A percentile compares a stretch with the other conserved stretches of the same genome.
Conservation (phyloP, 2,113 vertebrate species). For the Centropus bengalensis region DNA sequence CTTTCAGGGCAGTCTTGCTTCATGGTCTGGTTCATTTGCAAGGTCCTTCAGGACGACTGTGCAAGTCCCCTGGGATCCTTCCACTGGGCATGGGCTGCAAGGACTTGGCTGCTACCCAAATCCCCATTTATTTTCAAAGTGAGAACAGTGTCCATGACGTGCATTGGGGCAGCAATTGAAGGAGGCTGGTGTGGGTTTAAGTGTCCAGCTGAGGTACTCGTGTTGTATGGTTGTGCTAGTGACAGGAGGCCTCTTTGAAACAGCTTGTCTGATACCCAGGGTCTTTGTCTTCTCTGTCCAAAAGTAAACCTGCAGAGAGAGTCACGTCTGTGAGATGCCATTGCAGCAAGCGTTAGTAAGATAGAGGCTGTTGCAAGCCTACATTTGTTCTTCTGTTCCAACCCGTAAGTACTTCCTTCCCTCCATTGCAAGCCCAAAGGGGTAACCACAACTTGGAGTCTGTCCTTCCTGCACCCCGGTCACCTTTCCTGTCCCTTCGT, state of each 20-base stretch:
- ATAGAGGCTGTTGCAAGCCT: neutral
- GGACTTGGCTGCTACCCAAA: neutral
- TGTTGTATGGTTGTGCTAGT: neutral
- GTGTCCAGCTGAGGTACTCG: neutral
- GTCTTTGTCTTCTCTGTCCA: neutral
- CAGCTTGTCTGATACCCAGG: neutral
- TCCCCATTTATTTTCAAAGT: neutral
- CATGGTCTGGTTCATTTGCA: neutral
- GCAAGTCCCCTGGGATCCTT: neutral
- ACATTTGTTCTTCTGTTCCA: neutral
- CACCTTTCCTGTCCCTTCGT: neutral
- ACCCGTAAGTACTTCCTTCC: neutral
- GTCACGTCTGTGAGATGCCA: neutral
- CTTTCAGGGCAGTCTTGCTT: neutral
- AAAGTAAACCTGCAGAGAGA: neutral
- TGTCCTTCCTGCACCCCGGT: neutral
- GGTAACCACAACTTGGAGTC: neutral
- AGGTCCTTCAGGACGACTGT: neutral
- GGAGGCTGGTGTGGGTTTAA: neutral
- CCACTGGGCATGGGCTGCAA: neutral
- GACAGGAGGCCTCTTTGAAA: neutral
- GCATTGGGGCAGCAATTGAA: accelerated
- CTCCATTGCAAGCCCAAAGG: neutral
- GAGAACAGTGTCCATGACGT: neutral
- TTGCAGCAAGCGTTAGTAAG: neutral